These are phyloP conservation scores for Sylvietta virens DNA, from an alignment of 2,113 vertebrate species.

Conservation along the genomic window DNA sequence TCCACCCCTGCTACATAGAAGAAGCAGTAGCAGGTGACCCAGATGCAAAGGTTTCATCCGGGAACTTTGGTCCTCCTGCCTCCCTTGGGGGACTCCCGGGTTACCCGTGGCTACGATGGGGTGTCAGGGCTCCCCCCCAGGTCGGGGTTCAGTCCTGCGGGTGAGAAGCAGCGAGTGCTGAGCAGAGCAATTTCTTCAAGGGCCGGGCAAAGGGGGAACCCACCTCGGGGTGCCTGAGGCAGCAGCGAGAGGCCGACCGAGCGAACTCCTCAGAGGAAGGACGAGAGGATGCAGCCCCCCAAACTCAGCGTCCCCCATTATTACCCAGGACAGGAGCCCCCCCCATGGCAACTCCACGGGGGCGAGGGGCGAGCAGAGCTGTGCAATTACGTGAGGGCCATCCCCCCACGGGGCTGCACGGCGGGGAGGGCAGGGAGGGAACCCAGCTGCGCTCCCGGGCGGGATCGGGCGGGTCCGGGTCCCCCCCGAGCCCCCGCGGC, in stretches of 20 bases:
- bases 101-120: fast-evolving
- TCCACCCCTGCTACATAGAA: fast-evolving
- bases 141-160: not conserved
- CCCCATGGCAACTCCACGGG: not conserved
- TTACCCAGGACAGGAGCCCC: not conserved
- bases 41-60: not conserved
- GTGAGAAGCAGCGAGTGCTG: not conserved
- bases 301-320: not conserved
- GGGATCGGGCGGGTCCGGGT: not conserved
- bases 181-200: not conserved
- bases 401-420: not conserved
- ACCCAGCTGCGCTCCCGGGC: not conserved
- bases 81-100: fast-evolving
- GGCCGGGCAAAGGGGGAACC: fast-evolving
- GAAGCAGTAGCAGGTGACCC: fast-evolving
- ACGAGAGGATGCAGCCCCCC: not conserved
- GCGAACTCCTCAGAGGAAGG: no score
- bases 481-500: not conserved
- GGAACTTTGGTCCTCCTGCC: not conserved
- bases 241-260: not conserved
- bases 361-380: not conserved
- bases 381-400: not conserved
- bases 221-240: not conserved
- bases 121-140: not conserved
- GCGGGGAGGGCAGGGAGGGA: not conserved